Percentiles rank a stretch among this genome's conserved stretches.
Conservation (phyloP, 2,797 vertebrate species). For the Buphagus erythrorhynchus region DNA sequence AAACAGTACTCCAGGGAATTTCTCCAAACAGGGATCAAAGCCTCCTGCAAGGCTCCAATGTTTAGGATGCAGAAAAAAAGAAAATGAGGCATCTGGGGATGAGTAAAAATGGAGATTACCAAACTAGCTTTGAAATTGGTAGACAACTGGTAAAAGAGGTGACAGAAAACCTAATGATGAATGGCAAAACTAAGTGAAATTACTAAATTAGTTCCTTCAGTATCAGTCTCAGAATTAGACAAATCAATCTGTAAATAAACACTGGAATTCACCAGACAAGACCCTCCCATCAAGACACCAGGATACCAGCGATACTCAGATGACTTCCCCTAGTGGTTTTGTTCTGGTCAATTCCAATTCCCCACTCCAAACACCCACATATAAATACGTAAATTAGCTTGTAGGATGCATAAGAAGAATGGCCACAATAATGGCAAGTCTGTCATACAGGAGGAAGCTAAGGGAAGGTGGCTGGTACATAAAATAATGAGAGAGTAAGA, state of each 20-base stretch:
- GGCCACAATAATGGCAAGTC: not conserved
- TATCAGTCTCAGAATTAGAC: not conserved
- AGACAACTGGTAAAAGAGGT: not conserved
- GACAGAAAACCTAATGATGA: not conserved
- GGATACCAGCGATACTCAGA: not conserved
- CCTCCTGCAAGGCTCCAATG: not conserved
- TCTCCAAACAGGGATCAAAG: not conserved
- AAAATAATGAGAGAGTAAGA: not conserved
- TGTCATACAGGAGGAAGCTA: not conserved
- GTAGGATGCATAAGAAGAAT: not conserved
- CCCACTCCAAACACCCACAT: not conserved
- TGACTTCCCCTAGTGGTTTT: fast-evolving
- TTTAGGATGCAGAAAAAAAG: not conserved
- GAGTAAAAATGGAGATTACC: not conserved
- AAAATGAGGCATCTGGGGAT: not conserved
- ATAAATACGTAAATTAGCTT: fast-evolving
- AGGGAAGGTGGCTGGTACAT: not conserved
- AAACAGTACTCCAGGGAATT: not conserved
- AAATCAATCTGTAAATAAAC: not conserved
- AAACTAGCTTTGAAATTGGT: not conserved
- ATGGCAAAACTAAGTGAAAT: not conserved
- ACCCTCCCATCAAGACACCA: not conserved
- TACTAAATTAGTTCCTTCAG: not conserved
- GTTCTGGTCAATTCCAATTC: not conserved
- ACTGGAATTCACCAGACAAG: not conserved